Percentiles rank a stretch among this genome's conserved stretches.
Conservation (phyloP, 2,888 invertebrate species). For the Cephalotes varians region DNA sequence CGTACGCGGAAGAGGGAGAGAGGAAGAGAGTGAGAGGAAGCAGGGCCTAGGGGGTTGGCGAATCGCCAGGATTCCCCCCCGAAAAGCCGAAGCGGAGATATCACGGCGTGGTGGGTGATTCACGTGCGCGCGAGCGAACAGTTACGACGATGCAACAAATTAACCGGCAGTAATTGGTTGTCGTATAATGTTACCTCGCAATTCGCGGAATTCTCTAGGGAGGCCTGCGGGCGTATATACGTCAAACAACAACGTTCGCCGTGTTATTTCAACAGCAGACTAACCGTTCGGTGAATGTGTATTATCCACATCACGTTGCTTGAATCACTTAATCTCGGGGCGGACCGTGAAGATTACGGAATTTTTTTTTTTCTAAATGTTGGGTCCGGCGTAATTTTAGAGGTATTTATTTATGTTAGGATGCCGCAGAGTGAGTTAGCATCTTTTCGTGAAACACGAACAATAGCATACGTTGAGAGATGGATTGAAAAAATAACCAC, state of each 20-base stretch:
- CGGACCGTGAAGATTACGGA: conserved; percentile 4
- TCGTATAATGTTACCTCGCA: conserved; percentile 53
- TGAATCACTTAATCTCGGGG: conserved; percentile 29
- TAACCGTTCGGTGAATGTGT: neutral
- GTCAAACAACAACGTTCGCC: conserved; percentile 23
- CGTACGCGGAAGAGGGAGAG: neutral
- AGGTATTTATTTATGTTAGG: conserved; percentile 20
- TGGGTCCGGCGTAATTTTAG: neutral
- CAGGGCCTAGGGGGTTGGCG: conserved; percentile 53
- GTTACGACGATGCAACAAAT: conserved; percentile 56
- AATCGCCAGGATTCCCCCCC: conserved; percentile 51
- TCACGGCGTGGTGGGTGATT: conserved; percentile 49
- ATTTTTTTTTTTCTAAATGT: conserved; percentile 14
- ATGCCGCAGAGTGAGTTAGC: conserved; percentile 15
- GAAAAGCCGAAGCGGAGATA: conserved; percentile 49
- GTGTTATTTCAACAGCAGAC: conserved; percentile 41
- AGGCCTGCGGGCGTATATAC: conserved; percentile 29
- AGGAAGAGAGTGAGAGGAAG: neutral
- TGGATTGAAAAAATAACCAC: neutral
- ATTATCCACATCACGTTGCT: neutral
- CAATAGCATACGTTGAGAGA: conserved; percentile 7
- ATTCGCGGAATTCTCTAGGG: conserved; percentile 46
- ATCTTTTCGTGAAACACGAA: conserved; percentile 3
- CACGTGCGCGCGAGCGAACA: conserved; percentile 48
- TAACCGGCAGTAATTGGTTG: conserved; percentile 56